Conservation (phyloP, 1,140 invertebrate genomes). For the Drosophila cardini region DNA sequence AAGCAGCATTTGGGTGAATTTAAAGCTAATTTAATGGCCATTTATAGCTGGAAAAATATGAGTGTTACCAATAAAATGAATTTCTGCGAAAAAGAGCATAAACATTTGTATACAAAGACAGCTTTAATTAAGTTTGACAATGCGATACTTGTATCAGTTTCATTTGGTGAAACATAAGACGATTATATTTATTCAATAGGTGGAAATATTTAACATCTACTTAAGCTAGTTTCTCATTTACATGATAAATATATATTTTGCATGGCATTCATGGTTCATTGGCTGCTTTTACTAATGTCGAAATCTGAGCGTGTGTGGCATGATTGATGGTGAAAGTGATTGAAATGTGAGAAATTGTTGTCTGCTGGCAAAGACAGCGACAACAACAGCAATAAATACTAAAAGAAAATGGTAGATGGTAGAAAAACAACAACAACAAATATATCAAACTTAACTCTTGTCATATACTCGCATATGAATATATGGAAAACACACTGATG, state of each 20-base stretch:
- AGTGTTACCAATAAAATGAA: too few relatives aligned
- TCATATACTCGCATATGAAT: conserved; percentile 30
- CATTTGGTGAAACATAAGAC: neutral
- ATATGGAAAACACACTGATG: conserved; percentile 19
- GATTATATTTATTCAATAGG: conserved; percentile 16
- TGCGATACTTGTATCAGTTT: too few relatives aligned
- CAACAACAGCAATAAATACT: conserved; percentile 23
- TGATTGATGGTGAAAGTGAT: conserved; percentile 75
- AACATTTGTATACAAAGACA: too few relatives aligned
- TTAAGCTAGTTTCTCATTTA: conserved; percentile 14
- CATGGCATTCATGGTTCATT: conserved; percentile 22
- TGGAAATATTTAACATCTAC: neutral
- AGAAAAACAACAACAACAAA: conserved; percentile 10
- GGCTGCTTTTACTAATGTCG: conserved; percentile 13
- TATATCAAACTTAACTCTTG: neutral
- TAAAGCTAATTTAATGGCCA: too few relatives aligned
- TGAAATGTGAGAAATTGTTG: conserved; percentile 78
- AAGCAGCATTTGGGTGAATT: too few relatives aligned
- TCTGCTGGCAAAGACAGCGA: conserved; percentile 45
- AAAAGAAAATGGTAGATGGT: neutral
- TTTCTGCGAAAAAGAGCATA: too few relatives aligned
- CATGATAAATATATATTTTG: conserved; percentile 28
- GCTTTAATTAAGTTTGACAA: too few relatives aligned
- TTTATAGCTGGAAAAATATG: too few relatives aligned
- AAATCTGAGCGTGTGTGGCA: conserved; percentile 53